Base-by-base conservation (phyloP, 2,797 vertebrate genomes). In the Bovichtus variegatus region DNA sequence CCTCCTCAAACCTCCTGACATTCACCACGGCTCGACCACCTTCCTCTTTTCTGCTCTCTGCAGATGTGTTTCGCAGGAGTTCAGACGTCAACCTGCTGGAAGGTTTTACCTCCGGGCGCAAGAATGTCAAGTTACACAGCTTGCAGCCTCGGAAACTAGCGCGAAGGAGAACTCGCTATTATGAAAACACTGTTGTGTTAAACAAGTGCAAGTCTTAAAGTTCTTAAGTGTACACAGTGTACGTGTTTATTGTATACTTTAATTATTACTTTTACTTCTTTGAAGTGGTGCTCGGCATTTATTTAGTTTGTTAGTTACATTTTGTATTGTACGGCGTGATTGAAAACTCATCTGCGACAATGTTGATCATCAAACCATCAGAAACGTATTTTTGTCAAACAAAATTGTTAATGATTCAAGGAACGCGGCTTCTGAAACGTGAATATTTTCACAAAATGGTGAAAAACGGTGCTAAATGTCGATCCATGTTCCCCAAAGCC, bases 61-160 rank as follows among this genome's bases (percentile, higher is more conserved):
- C n/a, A 27, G 5, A 27, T 27, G 27, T 27, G 27, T 27, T 47
- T n/a, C 25, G 19, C 64, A 44, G 49, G 76, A 62, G 46, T 73
- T 89, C 57, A 60, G 23, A 60, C 49, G 69, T 81, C 70, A 57
- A 57, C 23, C 46, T 36, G 5, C 2, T 46, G 61, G 46, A 69
- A 77, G 71, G 75, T 12, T 38, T 21, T 79, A 78, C 62, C 54
- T 80, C 13, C 1, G 1, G 34, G 16, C 29, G 15, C 3, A 21
- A 4, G 10, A 68, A 60, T n/a, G 47, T 55, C 19, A 50, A 68
- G 55, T 31, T 55, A 16, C 38, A 60, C 64, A 43, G 43, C 47
- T 12, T 6, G 10, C 46, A 55, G 21, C 38, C 4, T 73, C 16
- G 10, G 7, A 74, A 43, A 79, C 1, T 15, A n/a, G 21, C 72